phyloP scores from a whole-genome alignment of 23 tunicate species.

The Ciona savignyi region DNA sequence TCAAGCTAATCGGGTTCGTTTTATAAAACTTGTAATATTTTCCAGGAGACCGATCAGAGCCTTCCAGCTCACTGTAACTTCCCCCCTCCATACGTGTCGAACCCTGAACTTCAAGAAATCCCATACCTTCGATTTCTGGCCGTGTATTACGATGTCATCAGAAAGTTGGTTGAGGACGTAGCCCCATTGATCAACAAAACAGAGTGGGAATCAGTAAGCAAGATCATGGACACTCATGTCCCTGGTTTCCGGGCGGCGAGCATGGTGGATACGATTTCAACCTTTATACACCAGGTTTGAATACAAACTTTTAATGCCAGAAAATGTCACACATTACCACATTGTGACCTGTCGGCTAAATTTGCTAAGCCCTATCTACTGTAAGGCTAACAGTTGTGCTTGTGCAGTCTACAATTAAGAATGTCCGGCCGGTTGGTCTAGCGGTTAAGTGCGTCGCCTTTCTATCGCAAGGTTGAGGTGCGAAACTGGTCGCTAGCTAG shows the following conservation, averaged over 20 bases:
- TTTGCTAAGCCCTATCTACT: no score
- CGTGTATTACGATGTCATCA: conserved; percentile 35
- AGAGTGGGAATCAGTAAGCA: conserved; percentile 37
- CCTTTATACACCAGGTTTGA: conserved; percentile 80
- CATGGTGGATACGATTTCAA: conserved; percentile 58
- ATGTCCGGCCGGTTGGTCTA: no score
- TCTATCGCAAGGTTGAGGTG: no score
- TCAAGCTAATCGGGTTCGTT: no score
- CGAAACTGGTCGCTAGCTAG: no score
- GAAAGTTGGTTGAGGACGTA: conserved; percentile 23
- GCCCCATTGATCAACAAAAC: conserved; percentile 1
- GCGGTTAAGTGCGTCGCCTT: no score
- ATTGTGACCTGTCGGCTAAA: no score
- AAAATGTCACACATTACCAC: no score
- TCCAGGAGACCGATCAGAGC: neutral
- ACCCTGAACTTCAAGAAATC: conserved; percentile 25
- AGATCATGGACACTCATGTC: conserved; percentile 33
- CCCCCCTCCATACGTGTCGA: conserved; percentile 31
- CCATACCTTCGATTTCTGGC: conserved; percentile 50
- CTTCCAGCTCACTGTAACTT: conserved; percentile 7
- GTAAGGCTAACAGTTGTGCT: no score
- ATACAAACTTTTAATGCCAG: no score
- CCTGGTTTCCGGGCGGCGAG: conserved; percentile 44
- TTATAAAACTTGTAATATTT: neutral
- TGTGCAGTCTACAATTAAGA: no score